Evolutionary conservation across 2,888 invertebrate species (phyloP).

Genomic region (Baronia brevicornis): DNA sequence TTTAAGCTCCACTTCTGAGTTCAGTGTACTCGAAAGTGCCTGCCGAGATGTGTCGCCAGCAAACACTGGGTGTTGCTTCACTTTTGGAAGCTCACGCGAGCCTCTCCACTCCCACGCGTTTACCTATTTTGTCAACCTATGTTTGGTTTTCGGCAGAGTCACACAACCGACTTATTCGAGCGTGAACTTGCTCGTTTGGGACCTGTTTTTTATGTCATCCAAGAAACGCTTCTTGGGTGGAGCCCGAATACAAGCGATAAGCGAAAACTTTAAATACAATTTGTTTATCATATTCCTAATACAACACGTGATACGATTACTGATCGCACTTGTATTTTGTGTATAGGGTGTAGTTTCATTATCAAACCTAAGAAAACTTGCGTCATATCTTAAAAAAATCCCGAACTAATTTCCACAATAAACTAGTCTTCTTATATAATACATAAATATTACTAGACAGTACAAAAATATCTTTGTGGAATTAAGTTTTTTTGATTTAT

Average conservation of each 20-base stretch:
- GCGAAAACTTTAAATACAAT: no score
- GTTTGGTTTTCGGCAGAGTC: slow-evolving; percentile 13
- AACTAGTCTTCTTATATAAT: no score
- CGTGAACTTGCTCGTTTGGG: slow-evolving; percentile 13
- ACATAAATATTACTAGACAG: no score
- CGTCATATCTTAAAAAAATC: no score
- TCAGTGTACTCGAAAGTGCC: slow-evolving; percentile 11
- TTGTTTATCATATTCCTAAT: no score
- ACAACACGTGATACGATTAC: no score
- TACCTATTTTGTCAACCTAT: slow-evolving; percentile 6
- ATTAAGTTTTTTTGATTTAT: no score
- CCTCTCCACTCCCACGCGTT: slow-evolving; percentile 14
- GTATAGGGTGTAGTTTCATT: no score
- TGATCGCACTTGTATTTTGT: no score
- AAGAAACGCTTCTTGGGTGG: slow-evolving; percentile 2
- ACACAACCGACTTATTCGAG: slow-evolving; percentile 13
- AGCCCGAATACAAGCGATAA: background rate
- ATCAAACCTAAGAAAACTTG: no score
- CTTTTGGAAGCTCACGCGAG: slow-evolving; percentile 7
- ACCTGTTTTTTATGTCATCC: slow-evolving; percentile 13
- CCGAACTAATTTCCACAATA: no score
- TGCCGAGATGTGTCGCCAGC: background rate
- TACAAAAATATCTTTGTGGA: no score
- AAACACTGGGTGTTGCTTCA: slow-evolving; percentile 10
- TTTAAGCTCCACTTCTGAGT: slow-evolving; percentile 1